A percentile compares a stretch with the other conserved stretches of the same genome.
phyloP scores from a whole-genome alignment of 1,140 invertebrate species.

The Odontomachus brunneus region DNA sequence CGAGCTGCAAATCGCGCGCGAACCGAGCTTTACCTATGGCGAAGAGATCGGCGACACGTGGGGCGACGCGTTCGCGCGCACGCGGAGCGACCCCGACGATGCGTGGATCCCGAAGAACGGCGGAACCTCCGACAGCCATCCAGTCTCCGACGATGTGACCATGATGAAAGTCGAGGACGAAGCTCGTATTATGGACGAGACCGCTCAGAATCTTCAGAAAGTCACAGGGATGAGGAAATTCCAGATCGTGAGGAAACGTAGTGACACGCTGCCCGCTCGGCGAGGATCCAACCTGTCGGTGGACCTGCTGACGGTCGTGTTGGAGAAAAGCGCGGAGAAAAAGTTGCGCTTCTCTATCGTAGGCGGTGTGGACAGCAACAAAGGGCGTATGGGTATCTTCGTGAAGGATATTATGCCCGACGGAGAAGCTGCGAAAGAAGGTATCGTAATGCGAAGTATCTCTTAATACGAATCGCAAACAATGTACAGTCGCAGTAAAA shows the following conservation, averaged over 20 bases:
- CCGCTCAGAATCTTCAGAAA: slow-evolving; percentile 62
- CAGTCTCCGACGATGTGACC: too few species aligned
- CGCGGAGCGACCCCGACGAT: slow-evolving; percentile 75
- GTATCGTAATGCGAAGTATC: not conserved
- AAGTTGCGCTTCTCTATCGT: slow-evolving; percentile 92
- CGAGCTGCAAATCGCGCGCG: slow-evolving; percentile 78
- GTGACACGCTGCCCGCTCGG: slow-evolving; percentile 57
- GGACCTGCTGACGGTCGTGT: slow-evolving; percentile 79
- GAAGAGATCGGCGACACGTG: slow-evolving; percentile 75
- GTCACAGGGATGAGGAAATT: slow-evolving; percentile 84
- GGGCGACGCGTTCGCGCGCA: slow-evolving; percentile 71
- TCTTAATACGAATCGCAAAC: too few species aligned
- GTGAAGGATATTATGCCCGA: slow-evolving; percentile 89
- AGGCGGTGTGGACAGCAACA: slow-evolving; percentile 89
- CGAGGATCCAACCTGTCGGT: slow-evolving; percentile 78
- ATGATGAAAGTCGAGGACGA: not conserved
- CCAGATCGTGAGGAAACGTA: slow-evolving; percentile 79
- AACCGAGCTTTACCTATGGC: slow-evolving; percentile 70
- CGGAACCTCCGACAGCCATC: not conserved
- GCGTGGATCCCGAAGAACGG: slow-evolving; percentile 75
- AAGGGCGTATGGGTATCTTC: slow-evolving; percentile 90
- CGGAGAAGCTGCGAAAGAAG: slow-evolving; percentile 89
- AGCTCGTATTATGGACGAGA: not conserved
- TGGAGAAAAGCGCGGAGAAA: slow-evolving; percentile 88
- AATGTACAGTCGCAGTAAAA: too few species aligned